phyloP scores from a whole-genome alignment of 2,797 vertebrate species.

The Sebastes oblongus region DNA sequence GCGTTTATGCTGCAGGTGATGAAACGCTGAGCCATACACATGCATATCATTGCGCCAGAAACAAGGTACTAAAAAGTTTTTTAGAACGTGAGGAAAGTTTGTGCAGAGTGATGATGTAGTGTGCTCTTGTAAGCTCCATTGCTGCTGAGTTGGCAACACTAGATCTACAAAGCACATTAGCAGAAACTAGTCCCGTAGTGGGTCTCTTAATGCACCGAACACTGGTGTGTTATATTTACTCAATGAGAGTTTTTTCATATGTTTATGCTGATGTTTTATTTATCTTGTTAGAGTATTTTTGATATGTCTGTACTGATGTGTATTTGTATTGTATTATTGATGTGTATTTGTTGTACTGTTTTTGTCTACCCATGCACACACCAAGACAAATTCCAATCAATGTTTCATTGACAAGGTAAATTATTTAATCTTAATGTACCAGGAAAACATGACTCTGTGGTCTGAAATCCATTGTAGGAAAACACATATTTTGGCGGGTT shows the following conservation, averaged over 20 bases:
- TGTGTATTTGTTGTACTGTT: too few relatives aligned
- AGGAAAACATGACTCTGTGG: neutral
- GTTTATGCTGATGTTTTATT: too few relatives aligned
- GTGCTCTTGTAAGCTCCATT: neutral
- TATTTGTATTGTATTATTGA: too few relatives aligned
- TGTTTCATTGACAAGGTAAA: too few relatives aligned
- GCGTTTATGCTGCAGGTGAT: neutral
- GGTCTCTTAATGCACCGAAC: too few relatives aligned
- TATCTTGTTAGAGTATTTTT: too few relatives aligned
- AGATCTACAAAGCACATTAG: neutral
- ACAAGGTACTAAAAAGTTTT: neutral
- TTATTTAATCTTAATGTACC: too few relatives aligned
- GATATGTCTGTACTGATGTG: too few relatives aligned
- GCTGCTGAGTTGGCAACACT: neutral
- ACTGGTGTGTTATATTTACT: too few relatives aligned
- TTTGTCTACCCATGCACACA: too few relatives aligned
- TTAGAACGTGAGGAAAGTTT: neutral
- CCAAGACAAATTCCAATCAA: too few relatives aligned
- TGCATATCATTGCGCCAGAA: conserved; percentile 6
- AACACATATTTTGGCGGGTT: neutral
- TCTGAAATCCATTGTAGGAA: neutral
- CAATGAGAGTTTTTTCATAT: too few relatives aligned
- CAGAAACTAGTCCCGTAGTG: neutral
- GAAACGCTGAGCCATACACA: neutral
- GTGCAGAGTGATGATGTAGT: neutral